Percentiles rank a stretch among this genome's conserved stretches.
These are phyloP conservation scores for Botrylloides violaceus DNA, from an alignment of 23 tunicate species.

Conservation along the genomic window DNA sequence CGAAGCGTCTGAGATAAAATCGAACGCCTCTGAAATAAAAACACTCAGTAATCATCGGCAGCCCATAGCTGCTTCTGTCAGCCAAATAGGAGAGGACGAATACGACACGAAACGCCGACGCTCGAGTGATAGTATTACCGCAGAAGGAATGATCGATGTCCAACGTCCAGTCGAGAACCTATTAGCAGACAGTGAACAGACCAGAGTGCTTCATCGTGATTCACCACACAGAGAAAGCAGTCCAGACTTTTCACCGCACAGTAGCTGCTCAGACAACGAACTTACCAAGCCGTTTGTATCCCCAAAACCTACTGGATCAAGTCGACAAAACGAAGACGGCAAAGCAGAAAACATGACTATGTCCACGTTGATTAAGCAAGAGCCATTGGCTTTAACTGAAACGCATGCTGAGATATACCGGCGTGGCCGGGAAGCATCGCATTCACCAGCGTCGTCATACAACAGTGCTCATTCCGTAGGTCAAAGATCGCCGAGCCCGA, in stretches of 20 bases:
- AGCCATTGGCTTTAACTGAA: constrained; percentile 10
- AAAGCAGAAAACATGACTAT: constrained; percentile 2
- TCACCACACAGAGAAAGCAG: neutral
- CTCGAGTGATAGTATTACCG: neutral
- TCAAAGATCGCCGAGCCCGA: constrained; percentile 15
- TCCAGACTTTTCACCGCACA: constrained; percentile 2
- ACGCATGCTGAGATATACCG: neutral
- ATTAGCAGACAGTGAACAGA: neutral
- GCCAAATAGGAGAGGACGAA: neutral
- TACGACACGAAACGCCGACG: neutral
- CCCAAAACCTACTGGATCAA: neutral
- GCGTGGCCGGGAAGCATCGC: neutral
- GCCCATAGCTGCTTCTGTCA: neutral
- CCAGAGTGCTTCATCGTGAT: neutral
- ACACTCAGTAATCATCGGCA: neutral
- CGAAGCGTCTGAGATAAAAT: constrained; percentile 4
- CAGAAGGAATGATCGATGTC: constrained; percentile 8
- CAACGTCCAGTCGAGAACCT: neutral
- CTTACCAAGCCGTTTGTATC: neutral
- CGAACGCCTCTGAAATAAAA: constrained; percentile 1
- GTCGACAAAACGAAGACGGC: neutral
- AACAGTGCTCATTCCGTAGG: neutral
- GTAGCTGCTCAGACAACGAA: constrained; percentile 19
- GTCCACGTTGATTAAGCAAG: constrained; percentile 22
- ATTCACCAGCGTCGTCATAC: constrained; percentile 21